Percentiles rank a stretch among this genome's conserved stretches.
phyloP scores from a whole-genome alignment of 2,113 vertebrate genomes.

The Vulpes vulpes region DNA sequence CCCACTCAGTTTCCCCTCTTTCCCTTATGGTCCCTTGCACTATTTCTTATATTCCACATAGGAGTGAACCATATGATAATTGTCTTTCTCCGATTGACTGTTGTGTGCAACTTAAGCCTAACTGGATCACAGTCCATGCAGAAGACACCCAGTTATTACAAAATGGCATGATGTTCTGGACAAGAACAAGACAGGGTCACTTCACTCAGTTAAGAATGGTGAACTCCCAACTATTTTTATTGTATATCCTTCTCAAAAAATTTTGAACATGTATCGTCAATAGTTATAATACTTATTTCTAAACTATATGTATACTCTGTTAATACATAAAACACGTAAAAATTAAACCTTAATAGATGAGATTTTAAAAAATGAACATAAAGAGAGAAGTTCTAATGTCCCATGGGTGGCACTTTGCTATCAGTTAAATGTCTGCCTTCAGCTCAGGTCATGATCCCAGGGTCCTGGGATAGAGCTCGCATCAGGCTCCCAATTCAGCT shows the following conservation, averaged over 20 bases:
- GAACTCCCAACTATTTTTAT: not conserved
- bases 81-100: too few species aligned
- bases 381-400: not conserved
- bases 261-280: not conserved
- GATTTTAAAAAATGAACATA: not conserved
- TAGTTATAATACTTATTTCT: not conserved
- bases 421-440: too few species aligned
- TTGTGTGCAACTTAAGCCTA: not conserved
- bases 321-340: not conserved
- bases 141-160: not conserved
- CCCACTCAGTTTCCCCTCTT: too few species aligned
- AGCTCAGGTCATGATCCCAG: too few species aligned
- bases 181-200: not conserved
- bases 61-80: too few species aligned
- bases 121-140: not conserved
- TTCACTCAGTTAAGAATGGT: not conserved
- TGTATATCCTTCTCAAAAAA: not conserved
- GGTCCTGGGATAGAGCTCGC: too few species aligned
- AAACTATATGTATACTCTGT: not conserved
- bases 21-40: too few species aligned
- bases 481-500: too few species aligned
- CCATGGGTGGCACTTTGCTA: not conserved
- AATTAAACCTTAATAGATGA: not conserved
- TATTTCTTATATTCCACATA: too few species aligned
- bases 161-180: not conserved